Conservation (phyloP, 1,140 invertebrate species). For the Calliphora vicina region DNA sequence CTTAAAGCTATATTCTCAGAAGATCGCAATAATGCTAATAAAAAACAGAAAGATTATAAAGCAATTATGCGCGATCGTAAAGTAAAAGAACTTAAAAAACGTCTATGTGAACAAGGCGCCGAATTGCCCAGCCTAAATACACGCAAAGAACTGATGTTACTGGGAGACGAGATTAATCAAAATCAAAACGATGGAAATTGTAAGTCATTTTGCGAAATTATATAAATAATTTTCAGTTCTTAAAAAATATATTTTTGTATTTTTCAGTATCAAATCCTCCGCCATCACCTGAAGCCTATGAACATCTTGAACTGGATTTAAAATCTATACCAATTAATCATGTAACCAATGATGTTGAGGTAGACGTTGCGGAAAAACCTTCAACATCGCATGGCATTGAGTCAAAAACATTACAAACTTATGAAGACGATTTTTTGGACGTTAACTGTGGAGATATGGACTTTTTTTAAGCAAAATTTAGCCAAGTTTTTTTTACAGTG, state of each 20-base stretch:
- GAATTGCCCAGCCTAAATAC: conserved; percentile 69
- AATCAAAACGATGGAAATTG: conserved; percentile 66
- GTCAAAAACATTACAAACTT: conserved; percentile 53
- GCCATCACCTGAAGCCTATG: conserved; percentile 78
- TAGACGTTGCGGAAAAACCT: conserved; percentile 49
- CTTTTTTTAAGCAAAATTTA: conserved; percentile 67
- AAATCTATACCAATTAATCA: conserved; percentile 67
- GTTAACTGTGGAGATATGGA: conserved; percentile 78
- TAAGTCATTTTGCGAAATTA: conserved; percentile 47
- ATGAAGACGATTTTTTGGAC: conserved; percentile 76
- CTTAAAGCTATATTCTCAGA: conserved; percentile 77
- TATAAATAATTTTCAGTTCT: not conserved
- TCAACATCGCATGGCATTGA: conserved; percentile 47
- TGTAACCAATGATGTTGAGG: conserved; percentile 61
- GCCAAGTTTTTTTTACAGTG: conserved; percentile 21
- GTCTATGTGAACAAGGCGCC: conserved; percentile 64
- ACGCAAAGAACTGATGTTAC: conserved; percentile 63
- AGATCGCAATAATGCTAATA: conserved; percentile 68
- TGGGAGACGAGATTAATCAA: conserved; percentile 65
- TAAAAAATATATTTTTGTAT: no score
- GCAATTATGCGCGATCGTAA: conserved; percentile 68
- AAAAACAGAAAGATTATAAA: conserved; percentile 67
- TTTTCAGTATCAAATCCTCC: conserved; percentile 74
- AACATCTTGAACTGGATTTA: conserved; percentile 71
- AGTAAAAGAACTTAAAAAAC: conserved; percentile 70